Percentiles rank a stretch among this genome's conserved stretches.
Evolutionary conservation across 2,797 vertebrate species (phyloP).

Genomic region (Chaetophractus vellerosus): DNA sequence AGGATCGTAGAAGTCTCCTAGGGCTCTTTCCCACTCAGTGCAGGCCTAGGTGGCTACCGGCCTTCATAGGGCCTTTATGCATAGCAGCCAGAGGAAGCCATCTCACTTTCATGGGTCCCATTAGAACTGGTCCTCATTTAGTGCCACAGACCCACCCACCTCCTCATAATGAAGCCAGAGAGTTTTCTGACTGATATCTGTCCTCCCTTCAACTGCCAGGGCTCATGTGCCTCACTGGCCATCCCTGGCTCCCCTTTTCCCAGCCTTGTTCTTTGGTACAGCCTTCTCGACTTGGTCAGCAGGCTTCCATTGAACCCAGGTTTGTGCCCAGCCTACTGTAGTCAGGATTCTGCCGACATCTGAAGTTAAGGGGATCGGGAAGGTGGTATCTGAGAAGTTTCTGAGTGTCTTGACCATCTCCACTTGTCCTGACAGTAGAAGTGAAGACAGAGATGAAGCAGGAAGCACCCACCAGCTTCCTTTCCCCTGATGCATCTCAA

Average conservation of each 20-base stretch:
- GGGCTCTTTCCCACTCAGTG: neutral
- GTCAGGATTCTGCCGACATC: neutral
- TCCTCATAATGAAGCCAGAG: neutral
- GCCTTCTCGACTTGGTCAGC: neutral
- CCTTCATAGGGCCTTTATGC: neutral
- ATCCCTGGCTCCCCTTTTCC: neutral
- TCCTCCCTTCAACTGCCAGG: neutral
- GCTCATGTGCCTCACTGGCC: neutral
- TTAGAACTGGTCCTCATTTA: conserved; percentile 19
- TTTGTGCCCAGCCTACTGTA: neutral
- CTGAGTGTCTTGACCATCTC: conserved; percentile 22
- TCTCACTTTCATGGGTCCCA: neutral
- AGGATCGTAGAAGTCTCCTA: neutral
- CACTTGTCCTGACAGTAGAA: conserved; percentile 77
- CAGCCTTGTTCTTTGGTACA: neutral
- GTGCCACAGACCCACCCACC: neutral
- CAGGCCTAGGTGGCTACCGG: neutral
- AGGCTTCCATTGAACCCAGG: neutral
- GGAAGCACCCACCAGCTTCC: conserved; percentile 86
- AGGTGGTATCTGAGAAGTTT: conserved; percentile 21
- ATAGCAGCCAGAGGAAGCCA: neutral
- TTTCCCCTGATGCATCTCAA: conserved; percentile 78
- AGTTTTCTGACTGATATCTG: neutral
- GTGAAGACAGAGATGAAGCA: conserved; percentile 91
- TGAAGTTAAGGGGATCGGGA: neutral